These are phyloP conservation scores for Oncorhynchus keta DNA, from an alignment of 2,113 vertebrate genomes.

Conservation along the genomic window DNA sequence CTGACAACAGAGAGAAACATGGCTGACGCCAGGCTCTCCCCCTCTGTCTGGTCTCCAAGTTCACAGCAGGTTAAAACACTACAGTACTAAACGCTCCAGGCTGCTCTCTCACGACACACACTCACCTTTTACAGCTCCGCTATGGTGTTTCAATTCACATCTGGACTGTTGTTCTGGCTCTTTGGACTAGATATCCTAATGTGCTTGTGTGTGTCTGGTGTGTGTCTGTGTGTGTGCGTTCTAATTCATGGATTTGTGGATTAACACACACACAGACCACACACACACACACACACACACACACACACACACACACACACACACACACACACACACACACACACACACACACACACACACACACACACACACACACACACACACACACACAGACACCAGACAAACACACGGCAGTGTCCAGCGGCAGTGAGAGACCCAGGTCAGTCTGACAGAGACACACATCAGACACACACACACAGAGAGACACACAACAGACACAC, in stretches of 20 bases:
- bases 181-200: too few relatives aligned
- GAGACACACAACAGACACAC: too few relatives aligned
- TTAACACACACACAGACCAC: background rate
- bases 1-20: constrained; percentile 51
- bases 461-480: too few relatives aligned
- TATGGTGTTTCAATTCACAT: background rate
- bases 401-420: background rate
- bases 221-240: background rate
- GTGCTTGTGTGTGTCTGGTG: background rate
- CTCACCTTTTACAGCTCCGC: background rate
- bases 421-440: background rate
- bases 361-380: background rate
- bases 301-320: too few relatives aligned
- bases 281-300: too few relatives aligned
- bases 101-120: constrained; percentile 41
- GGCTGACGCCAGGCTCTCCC: constrained; percentile 48
- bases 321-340: too few relatives aligned
- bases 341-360: too few relatives aligned
- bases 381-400: background rate
- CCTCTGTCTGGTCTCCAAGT: constrained; percentile 53
- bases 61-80: constrained; percentile 60
- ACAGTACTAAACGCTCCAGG: constrained; percentile 39
- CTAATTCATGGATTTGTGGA: background rate
- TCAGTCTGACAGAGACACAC: background rate
- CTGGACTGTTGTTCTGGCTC: too few relatives aligned